These are phyloP conservation scores for Enchytraeus crypticus DNA, from an alignment of 2,888 invertebrate species.

Conservation along the genomic window DNA sequence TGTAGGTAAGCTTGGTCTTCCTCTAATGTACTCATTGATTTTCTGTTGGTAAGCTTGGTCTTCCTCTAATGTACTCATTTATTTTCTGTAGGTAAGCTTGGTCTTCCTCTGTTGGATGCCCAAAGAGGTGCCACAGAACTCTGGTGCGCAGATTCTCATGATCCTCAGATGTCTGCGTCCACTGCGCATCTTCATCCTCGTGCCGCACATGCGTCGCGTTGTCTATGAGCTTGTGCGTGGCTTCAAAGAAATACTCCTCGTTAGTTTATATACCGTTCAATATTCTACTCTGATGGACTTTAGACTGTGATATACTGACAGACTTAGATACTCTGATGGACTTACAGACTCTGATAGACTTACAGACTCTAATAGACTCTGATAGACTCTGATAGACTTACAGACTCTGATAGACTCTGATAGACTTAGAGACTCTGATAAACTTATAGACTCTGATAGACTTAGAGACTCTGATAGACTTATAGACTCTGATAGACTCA, in stretches of 20 bases:
- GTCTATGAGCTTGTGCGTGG: constrained; percentile 96
- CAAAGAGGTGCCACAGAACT: constrained; percentile 74
- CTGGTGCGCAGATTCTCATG: constrained; percentile 87
- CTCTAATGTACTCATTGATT: too few relatives aligned
- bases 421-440: too few relatives aligned
- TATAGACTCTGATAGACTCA: too few relatives aligned
- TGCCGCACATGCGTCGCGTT: constrained; percentile 92
- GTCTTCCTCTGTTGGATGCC: constrained; percentile 97
- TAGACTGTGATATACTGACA: neutral
- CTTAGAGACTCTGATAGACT: too few relatives aligned
- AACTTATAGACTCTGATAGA: too few relatives aligned
- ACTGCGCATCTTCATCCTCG: constrained; percentile 88
- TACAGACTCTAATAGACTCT: too few relatives aligned
- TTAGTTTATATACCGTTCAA: constrained; percentile 47
- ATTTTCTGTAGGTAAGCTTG: constrained; percentile 86
- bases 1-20: too few relatives aligned
- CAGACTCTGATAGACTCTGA: too few relatives aligned
- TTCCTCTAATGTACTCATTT: too few relatives aligned
- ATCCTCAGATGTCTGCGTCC: constrained; percentile 92
- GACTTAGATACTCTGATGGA: neutral
- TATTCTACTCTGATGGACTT: neutral
- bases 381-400: too few relatives aligned
- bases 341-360: too few relatives aligned
- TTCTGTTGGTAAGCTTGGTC: too few relatives aligned
- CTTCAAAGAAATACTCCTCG: constrained; percentile 94